These are phyloP conservation scores for Kuschelorhynchus macadamiae DNA, from an alignment of 2,888 invertebrate species.

Conservation along the genomic window DNA sequence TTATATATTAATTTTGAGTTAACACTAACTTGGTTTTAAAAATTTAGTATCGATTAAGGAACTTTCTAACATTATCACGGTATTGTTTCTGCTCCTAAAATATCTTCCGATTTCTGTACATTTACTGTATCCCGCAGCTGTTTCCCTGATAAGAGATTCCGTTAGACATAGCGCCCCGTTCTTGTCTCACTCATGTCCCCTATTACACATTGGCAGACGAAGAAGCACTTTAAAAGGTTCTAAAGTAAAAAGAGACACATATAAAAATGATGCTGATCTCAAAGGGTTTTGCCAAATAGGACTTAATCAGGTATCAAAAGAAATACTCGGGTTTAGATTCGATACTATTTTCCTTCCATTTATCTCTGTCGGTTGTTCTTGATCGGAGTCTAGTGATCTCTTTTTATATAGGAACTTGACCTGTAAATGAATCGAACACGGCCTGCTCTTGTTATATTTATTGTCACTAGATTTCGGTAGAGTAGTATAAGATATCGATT, in stretches of 20 bases:
- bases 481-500: too few relatives aligned
- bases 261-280: neutral
- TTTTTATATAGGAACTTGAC: too few relatives aligned
- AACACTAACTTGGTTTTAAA: too few relatives aligned
- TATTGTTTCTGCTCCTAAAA: too few relatives aligned
- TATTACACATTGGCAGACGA: neutral
- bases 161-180: slow-evolving; percentile 62
- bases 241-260: neutral
- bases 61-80: too few relatives aligned
- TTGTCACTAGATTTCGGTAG: too few relatives aligned
- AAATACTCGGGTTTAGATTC: neutral
- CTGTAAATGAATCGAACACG: neutral
- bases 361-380: slow-evolving; percentile 1
- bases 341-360: neutral
- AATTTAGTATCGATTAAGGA: too few relatives aligned
- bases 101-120: too few relatives aligned
- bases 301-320: neutral
- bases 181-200: slow-evolving; percentile 26
- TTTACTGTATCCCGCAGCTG: too few relatives aligned
- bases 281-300: slow-evolving; percentile 8
- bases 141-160: slow-evolving; percentile 59
- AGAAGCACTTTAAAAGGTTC: neutral
- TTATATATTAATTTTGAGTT: too few relatives aligned
- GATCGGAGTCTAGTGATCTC: neutral
- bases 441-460: too few relatives aligned